Evolutionary conservation across 2,113 vertebrate genomes (phyloP), one percentile per base, ranked within the genome.

Genomic region (Bos javanicus): DNA sequence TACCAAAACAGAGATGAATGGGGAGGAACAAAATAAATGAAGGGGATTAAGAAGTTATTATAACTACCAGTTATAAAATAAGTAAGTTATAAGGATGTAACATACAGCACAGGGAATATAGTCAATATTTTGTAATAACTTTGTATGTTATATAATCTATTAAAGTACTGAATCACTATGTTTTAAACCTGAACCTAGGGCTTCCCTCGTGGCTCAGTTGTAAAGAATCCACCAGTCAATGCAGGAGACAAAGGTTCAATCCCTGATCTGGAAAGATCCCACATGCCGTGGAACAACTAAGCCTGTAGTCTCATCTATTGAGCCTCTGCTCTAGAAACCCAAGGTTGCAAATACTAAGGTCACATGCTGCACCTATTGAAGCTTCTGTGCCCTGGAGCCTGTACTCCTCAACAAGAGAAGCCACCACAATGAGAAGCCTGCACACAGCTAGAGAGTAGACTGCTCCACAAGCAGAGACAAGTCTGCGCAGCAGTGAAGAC

Each of bases 401-500:
- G 60, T 33, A 14, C 30, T 64, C 60, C 33, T 10, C 64, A 67
- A 5, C 17, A 10, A 36, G 64, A 21, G 33, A 67, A 67, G 64
- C 64, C 33, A 21, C 15, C 62, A n/a, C 16, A 19, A 10, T n/a
- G 8, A 67, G 64, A 21, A 67, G 33, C 33, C 17, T 1, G 2
- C 64, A 67, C 64, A 67, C 64, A 67, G 11, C 64, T 11, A 36
- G 8, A 67, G 17, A 36, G 9, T 1, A 67, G 33, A 21, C n/a
- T 19, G 64, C 17, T 21, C 64, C 33, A 67, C 64, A 67, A 21
- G 8, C 2, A 36, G 64, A 21, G 64, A n/a, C 10, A 19, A 67
- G 14, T 8, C 33, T 36, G 33, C 0, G 0, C 64, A 11, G 64
- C 9, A 36, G 9, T 36, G 33, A 36, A 36, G 33, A 19, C 64